A percentile compares a stretch with the other conserved stretches of the same genome.
Evolutionary conservation across 2,113 vertebrate species (phyloP).

Genomic region (Lophotis ruficrista): DNA sequence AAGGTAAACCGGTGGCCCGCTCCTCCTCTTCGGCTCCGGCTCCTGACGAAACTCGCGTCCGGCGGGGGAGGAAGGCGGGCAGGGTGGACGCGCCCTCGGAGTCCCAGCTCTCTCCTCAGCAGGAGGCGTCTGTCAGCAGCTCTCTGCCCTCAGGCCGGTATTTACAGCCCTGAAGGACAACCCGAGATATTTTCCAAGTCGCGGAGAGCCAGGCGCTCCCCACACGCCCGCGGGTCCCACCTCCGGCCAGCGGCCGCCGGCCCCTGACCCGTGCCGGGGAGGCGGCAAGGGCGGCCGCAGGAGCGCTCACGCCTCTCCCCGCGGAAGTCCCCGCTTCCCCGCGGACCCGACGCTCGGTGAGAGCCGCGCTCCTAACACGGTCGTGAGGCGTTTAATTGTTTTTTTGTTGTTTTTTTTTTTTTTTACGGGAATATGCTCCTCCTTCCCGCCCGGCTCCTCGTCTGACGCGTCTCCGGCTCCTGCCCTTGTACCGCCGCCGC

Average conservation of each 20-base stretch:
- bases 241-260: neutral
- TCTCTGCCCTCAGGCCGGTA: neutral
- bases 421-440: neutral
- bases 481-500: neutral
- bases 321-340: neutral
- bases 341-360: neutral
- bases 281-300: neutral
- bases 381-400: neutral
- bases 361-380: neutral
- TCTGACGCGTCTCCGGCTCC: neutral
- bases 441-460: neutral
- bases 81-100: constrained; percentile 1
- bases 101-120: constrained; percentile 1
- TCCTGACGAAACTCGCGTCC: neutral
- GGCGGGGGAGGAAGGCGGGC: neutral
- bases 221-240: neutral
- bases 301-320: neutral
- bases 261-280: too few relatives aligned
- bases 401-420: too few relatives aligned
- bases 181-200: neutral
- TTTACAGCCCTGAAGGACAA: neutral
- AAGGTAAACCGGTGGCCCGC: neutral
- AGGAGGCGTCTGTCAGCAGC: neutral
- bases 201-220: neutral
- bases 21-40: neutral